Conservation (phyloP, 2,113 vertebrate species). For the Raja brachyura region DNA sequence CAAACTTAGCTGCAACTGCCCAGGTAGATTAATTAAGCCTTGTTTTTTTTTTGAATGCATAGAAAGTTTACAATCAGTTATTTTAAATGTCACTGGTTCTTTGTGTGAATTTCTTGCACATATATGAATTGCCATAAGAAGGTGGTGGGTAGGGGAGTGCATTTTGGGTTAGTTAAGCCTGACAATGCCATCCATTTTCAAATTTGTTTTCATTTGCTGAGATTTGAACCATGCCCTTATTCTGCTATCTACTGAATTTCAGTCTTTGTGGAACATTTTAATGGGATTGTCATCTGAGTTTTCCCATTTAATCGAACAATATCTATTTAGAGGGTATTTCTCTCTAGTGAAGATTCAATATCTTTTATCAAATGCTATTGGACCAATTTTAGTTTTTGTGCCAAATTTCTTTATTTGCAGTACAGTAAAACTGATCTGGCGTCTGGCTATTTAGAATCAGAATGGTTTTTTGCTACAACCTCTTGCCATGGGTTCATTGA, state of each 20-base stretch:
- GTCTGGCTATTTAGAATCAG: too few relatives aligned
- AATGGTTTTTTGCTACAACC: too few relatives aligned
- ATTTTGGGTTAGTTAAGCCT: background rate
- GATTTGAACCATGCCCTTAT: background rate
- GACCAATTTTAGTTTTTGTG: background rate
- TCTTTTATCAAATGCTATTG: background rate
- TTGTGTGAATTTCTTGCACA: background rate
- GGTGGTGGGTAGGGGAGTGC: background rate
- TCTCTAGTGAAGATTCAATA: background rate
- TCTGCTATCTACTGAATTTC: background rate
- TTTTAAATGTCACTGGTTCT: background rate
- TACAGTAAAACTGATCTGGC: too few relatives aligned
- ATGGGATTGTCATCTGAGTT: background rate
- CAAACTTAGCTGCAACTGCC: conserved; percentile 51
- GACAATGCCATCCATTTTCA: background rate
- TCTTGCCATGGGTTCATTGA: too few relatives aligned
- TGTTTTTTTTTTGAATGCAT: background rate
- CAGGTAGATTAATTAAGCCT: conserved; percentile 58
- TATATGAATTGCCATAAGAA: background rate
- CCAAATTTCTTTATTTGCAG: too few relatives aligned
- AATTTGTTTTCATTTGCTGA: background rate
- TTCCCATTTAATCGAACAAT: background rate
- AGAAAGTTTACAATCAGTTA: background rate
- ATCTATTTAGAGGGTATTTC: background rate
- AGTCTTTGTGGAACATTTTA: background rate